Conservation (phyloP, 2,888 invertebrate genomes). For the Trichopoda pennipes region DNA sequence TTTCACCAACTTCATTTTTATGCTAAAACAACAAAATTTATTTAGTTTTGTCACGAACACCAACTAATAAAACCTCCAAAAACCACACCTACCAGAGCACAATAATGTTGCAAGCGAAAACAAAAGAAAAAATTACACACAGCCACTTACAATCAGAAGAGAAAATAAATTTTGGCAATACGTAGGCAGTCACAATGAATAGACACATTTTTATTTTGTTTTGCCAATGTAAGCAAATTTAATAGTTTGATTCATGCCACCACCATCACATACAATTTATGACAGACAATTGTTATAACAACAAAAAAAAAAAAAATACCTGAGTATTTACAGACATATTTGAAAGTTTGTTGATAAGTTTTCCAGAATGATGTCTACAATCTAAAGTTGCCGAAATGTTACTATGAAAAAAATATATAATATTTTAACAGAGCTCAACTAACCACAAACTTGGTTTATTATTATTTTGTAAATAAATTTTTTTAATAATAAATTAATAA, state of each 20-base stretch:
- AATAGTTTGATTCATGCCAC: slow-evolving; percentile 66
- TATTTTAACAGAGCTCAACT: no score
- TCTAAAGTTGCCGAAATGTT: no score
- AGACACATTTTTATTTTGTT: slow-evolving; percentile 29
- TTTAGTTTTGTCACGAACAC: slow-evolving; percentile 66
- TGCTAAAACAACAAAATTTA: slow-evolving; percentile 65
- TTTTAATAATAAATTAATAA: no score
- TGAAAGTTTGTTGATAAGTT: not conserved
- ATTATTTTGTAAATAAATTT: no score
- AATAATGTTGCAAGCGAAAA: slow-evolving; percentile 23
- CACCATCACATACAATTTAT: slow-evolving; percentile 58
- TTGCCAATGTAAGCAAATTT: slow-evolving; percentile 64
- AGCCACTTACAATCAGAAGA: slow-evolving; percentile 26
- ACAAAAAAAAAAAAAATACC: no score
- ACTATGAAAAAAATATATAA: no score
- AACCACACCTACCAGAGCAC: slow-evolving; percentile 46
- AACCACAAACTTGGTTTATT: no score
- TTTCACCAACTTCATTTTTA: slow-evolving; percentile 51
- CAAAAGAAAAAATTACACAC: not conserved
- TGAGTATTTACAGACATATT: slow-evolving; percentile 25
- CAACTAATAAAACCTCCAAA: slow-evolving; percentile 60
- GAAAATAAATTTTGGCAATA: slow-evolving; percentile 65
- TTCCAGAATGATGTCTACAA: no score
- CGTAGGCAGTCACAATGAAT: slow-evolving; percentile 31
- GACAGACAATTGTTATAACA: slow-evolving; percentile 49